Base-by-base conservation (phyloP, 92 coral and sea anemone species). In the Umimayanthus chanpuru region DNA sequence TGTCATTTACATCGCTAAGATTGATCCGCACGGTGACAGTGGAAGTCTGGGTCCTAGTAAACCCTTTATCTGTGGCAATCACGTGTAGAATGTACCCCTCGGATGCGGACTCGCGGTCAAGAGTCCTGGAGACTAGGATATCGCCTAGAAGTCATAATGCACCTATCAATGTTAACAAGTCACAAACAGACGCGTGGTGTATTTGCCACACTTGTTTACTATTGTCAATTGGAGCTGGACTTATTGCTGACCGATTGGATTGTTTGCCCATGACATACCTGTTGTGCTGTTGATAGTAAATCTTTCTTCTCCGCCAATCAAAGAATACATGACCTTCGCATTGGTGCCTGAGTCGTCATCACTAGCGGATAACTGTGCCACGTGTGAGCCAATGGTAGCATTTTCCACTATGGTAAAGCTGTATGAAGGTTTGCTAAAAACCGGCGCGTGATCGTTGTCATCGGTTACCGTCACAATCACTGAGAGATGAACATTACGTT, bases 1-100 rank as follows among this genome's bases (percentile, higher is more conserved):
- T 94, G 78, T 94, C 98, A 88, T 94, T 94, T n/a, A 93, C 81
- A 88, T 94, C 98, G 70, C 88, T 92, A 26, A 94, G 90, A 53
- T 90, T 91, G 86, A 94, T 76, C 80, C 86, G 70, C 47, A 55
- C 82, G 11, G 87, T 88, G 68, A 85, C 91, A 30, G 68, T 39
- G 68, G 92, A 85, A 50, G 94, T 85, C 77, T 44, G 90, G 14
- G 88, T n/a, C 78, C 26, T 66, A 70, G 94, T 92, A 9, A 77
- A 68, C 50, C 94, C 94, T 20, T 88, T 91, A 81, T 92, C 94
- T 21, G 90, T 85, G 10, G 94, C 92, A 26, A 89, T 29, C 39
- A 92, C 79, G 58, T 72, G 89, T 29, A 92, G 36, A 9, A 64
- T 39, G 89, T 92, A 92, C n/a, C 86, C 86, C 44, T 92, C 89